Percentiles rank a stretch among this genome's conserved stretches.
Evolutionary conservation across 2,888 invertebrate genomes (phyloP).

Genomic region (Caenorhabditis wallacei): DNA sequence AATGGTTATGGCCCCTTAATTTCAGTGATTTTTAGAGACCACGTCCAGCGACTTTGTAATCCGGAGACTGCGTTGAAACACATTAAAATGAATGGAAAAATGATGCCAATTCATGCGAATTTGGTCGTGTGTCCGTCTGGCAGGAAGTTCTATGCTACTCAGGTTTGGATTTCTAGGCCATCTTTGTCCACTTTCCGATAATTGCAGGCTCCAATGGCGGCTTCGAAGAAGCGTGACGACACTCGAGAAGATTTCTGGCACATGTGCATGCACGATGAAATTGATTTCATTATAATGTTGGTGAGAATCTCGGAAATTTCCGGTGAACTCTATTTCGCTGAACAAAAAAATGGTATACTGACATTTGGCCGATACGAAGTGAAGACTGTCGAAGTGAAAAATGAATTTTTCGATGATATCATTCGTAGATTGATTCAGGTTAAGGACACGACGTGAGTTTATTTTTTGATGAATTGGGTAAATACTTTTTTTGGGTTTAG

Average conservation of each 20-base stretch:
- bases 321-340: too few species aligned
- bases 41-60: too few species aligned
- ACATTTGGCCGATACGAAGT: neutral
- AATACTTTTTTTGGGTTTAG: neutral
- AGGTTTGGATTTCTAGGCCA: neutral
- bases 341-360: too few species aligned
- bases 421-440: neutral
- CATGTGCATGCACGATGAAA: neutral
- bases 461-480: too few species aligned
- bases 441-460: neutral
- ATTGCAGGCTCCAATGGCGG: neutral
- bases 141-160: neutral
- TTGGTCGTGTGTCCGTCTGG: neutral
- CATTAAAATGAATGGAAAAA: slow-evolving; percentile 2
- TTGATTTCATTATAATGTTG: slow-evolving; percentile 4
- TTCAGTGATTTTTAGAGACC: too few species aligned
- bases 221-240: neutral
- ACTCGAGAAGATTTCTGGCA: slow-evolving; percentile 11
- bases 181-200: neutral
- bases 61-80: slow-evolving; percentile 9
- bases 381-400: neutral
- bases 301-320: neutral
- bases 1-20: too few species aligned
- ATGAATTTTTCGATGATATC: neutral
- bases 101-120: slow-evolving; percentile 19